Evolutionary conservation across 37 sponge, comb jelly and placozoan species (phyloP).

Genomic region (Bolinopsis microptera): DNA sequence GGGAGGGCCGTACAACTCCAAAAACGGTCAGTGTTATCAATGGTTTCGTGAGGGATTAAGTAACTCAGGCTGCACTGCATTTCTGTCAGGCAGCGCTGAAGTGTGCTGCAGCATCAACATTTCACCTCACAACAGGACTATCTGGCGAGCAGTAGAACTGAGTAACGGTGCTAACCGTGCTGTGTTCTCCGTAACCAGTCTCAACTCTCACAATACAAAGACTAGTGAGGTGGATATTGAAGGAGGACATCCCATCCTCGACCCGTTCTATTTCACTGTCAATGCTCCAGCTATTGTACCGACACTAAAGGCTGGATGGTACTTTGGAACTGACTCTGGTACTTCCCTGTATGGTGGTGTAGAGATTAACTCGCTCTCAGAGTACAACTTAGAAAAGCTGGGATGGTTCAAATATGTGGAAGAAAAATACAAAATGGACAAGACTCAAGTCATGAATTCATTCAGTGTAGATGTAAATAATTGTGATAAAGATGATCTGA

Average conservation of each 20-base stretch:
- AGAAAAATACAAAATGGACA: slow-evolving; percentile 1
- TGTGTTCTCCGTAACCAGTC: slow-evolving; percentile 30
- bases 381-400: neutral
- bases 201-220: neutral
- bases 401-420: slow-evolving; percentile 25
- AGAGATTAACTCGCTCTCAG: neutral
- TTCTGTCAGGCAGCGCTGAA: neutral
- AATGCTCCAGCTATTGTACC: slow-evolving; percentile 1
- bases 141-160: slow-evolving; percentile 43
- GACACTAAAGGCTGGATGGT: slow-evolving; percentile 3
- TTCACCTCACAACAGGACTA: neutral
- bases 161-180: neutral
- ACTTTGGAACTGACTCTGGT: neutral
- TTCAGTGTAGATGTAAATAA: slow-evolving; percentile 23
- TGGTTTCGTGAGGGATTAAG: neutral
- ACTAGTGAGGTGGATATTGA: slow-evolving; percentile 6
- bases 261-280: slow-evolving; percentile 34
- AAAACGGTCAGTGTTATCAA: neutral
- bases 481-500: slow-evolving; percentile 55
- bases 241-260: neutral
- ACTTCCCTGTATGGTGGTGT: neutral
- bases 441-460: neutral
- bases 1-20: neutral
- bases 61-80: neutral
- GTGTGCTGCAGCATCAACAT: slow-evolving; percentile 54